phyloP scores from a whole-genome alignment of 2,888 invertebrate species.

The Diaprepes abbreviatus region DNA sequence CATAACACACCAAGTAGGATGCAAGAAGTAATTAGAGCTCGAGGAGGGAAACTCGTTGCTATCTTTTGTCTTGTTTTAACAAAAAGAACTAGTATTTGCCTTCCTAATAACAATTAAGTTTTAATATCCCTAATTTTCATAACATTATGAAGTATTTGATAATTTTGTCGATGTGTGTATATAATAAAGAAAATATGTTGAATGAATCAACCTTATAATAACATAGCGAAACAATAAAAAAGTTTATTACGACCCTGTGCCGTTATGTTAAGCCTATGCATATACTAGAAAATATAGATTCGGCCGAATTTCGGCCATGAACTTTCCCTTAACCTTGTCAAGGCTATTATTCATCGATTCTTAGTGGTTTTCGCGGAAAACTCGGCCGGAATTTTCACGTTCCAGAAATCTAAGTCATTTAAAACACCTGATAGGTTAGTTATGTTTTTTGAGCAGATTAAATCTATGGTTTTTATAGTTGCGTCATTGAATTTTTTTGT shows the following conservation, averaged over 20 bases:
- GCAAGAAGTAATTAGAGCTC: too few species aligned
- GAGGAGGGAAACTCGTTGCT: too few species aligned
- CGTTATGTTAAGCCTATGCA: background rate
- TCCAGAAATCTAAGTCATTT: conserved; percentile 30
- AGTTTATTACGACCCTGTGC: background rate
- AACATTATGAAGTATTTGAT: too few species aligned
- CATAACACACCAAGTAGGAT: too few species aligned
- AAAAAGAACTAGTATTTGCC: too few species aligned
- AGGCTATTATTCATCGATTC: conserved; percentile 39
- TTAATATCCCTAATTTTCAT: too few species aligned
- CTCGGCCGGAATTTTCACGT: conserved; percentile 29
- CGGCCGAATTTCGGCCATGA: conserved; percentile 28
- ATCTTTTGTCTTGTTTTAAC: too few species aligned
- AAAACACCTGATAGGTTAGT: conserved; percentile 1
- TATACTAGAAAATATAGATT: conserved; percentile 22
- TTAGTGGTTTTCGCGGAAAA: conserved; percentile 36
- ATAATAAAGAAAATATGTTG: too few species aligned
- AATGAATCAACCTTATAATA: too few species aligned
- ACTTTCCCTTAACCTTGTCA: conserved; percentile 38
- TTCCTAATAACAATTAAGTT: too few species aligned
- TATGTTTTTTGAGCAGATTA: background rate
- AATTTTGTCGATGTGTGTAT: too few species aligned
- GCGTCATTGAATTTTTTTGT: background rate
- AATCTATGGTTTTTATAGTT: background rate
- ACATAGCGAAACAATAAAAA: too few species aligned